These are phyloP conservation scores for Menidia menidia DNA, from an alignment of 2,797 vertebrate genomes.

Conservation along the genomic window DNA sequence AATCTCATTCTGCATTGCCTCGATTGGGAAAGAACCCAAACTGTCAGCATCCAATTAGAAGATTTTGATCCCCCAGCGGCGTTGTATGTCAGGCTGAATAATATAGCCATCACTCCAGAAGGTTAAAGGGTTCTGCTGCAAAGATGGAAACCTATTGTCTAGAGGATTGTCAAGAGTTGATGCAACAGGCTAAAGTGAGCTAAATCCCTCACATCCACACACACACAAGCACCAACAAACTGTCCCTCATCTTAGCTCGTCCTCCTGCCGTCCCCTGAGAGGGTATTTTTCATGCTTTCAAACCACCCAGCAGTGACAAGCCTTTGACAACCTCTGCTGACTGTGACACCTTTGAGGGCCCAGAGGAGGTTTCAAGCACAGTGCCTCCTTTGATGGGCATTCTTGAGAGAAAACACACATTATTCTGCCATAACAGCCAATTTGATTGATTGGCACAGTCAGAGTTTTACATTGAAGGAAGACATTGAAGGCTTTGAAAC, in stretches of 20 bases:
- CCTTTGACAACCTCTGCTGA: constrained; percentile 76
- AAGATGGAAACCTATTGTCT: constrained; percentile 75
- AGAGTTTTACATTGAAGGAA: constrained; percentile 53
- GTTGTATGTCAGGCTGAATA: constrained; percentile 76
- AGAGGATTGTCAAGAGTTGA: constrained; percentile 78
- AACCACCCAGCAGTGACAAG: constrained; percentile 80
- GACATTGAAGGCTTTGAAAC: constrained; percentile 32
- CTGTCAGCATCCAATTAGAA: constrained; percentile 75
- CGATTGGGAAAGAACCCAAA: constrained; percentile 37
- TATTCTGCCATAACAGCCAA: constrained; percentile 48
- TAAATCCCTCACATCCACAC: constrained; percentile 47
- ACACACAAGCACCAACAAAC: constrained; percentile 14
- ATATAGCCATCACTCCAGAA: constrained; percentile 77
- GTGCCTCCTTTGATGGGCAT: constrained; percentile 68
- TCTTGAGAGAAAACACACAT: constrained; percentile 64
- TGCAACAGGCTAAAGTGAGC: constrained; percentile 73
- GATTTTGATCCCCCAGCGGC: constrained; percentile 66
- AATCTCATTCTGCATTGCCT: constrained; percentile 39
- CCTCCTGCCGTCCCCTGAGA: constrained; percentile 66
- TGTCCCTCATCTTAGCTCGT: constrained; percentile 36
- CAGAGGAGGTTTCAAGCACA: constrained; percentile 69
- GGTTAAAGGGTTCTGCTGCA: constrained; percentile 51
- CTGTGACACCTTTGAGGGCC: constrained; percentile 79
- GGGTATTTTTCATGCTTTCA: constrained; percentile 81
- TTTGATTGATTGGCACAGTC: constrained; percentile 66